Percentiles rank a stretch among this genome's conserved stretches.
These are phyloP conservation scores for Leptura quadrifasciata DNA, from an alignment of 2,888 invertebrate genomes.

Conservation along the genomic window DNA sequence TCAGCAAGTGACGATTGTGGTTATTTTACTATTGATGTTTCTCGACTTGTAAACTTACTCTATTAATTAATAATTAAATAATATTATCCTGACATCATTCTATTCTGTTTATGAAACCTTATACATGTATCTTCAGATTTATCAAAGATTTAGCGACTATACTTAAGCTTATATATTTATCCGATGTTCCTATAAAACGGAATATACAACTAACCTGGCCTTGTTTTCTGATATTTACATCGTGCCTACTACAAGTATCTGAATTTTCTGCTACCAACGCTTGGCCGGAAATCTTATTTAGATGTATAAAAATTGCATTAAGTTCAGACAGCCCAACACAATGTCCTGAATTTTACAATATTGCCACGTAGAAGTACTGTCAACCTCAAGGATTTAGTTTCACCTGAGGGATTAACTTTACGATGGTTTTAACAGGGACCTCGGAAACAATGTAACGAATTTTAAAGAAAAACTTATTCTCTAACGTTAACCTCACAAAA, in stretches of 20 bases:
- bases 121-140: neutral
- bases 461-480: constrained; percentile 24
- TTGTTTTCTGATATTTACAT: constrained; percentile 5
- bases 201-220: constrained; percentile 11
- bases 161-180: constrained; percentile 16
- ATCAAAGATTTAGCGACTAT: neutral
- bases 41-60: no score
- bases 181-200: neutral
- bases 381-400: constrained; percentile 49
- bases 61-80: no score
- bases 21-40: no score
- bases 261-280: constrained; percentile 1
- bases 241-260: constrained; percentile 2
- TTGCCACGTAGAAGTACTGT: constrained; percentile 48
- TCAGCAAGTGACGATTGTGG: no score
- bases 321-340: constrained; percentile 40
- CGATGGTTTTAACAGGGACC: constrained; percentile 21
- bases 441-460: neutral
- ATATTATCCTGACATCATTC: no score
- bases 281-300: constrained; percentile 39
- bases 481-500: neutral
- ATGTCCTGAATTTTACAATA: constrained; percentile 49
- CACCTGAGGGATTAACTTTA: constrained; percentile 38
- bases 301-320: constrained; percentile 42
- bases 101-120: no score